Conservation (phyloP, 2,113 vertebrate species). For the Amblyornis subalaris region DNA sequence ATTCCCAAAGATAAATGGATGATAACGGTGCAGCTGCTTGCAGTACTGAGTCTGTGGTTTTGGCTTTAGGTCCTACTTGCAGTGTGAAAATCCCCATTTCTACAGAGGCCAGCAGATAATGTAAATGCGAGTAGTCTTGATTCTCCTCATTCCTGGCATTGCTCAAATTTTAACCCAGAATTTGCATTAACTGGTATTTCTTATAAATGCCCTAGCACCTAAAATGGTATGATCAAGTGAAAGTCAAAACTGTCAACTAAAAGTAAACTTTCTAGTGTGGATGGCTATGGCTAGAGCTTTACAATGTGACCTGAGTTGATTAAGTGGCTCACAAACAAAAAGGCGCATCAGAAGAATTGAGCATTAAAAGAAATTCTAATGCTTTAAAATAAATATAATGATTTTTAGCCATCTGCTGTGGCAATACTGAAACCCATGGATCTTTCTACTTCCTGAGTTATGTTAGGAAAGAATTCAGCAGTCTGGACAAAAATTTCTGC, state of each 20-base stretch:
- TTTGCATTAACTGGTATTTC: not conserved
- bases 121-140: not conserved
- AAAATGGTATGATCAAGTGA: not conserved
- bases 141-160: not conserved
- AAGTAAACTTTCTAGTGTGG: not conserved
- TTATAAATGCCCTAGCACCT: not conserved
- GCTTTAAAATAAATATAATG: conserved; percentile 17
- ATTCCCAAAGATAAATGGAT: not conserved
- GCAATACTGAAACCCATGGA: not conserved
- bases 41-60: not conserved
- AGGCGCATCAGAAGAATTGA: not conserved
- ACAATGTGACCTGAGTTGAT: not conserved
- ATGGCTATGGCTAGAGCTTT: not conserved
- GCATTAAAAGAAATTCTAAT: not conserved
- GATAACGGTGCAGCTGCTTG: not conserved
- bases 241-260: not conserved
- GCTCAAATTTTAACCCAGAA: not conserved
- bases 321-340: not conserved
- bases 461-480: not conserved
- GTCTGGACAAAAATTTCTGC: conserved; percentile 25
- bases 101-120: not conserved
- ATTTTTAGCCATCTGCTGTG: conserved; percentile 10
- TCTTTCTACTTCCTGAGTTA: conserved; percentile 3
- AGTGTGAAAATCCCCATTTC: not conserved
- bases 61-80: not conserved